A percentile compares a stretch with the other conserved stretches of the same genome.
Evolutionary conservation across 2,888 invertebrate species (phyloP).

Genomic region (Priocnemis perturbator): DNA sequence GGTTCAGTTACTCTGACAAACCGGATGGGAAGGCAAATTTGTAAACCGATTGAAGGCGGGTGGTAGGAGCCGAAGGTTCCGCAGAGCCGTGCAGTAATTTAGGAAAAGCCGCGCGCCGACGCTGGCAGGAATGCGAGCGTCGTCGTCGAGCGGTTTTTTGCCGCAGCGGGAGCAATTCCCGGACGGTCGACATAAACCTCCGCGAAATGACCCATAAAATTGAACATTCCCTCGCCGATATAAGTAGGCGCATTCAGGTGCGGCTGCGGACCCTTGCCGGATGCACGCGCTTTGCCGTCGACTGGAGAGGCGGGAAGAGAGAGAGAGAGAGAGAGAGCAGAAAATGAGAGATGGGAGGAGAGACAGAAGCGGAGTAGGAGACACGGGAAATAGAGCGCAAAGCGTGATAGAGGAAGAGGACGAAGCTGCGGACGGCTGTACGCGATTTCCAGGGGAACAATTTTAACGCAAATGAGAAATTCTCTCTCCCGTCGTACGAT

Average conservation of each 20-base stretch:
- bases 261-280: constrained; percentile 24
- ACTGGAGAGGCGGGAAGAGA: neutral
- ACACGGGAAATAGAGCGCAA: neutral
- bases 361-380: no score
- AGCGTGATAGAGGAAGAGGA: neutral
- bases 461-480: constrained; percentile 66
- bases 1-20: no score
- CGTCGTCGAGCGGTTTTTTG: constrained; percentile 10
- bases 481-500: constrained; percentile 49
- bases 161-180: constrained; percentile 21
- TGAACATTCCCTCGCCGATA: constrained; percentile 43
- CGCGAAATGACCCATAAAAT: constrained; percentile 56
- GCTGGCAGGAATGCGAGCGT: no score
- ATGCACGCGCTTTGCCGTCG: no score
- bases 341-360: neutral
- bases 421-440: constrained; percentile 18
- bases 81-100: no score
- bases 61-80: no score
- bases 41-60: no score
- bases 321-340: neutral
- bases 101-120: no score
- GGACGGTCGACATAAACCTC: constrained; percentile 27
- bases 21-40: no score
- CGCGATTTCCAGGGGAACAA: constrained; percentile 38
- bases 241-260: constrained; percentile 43